Percentiles rank a stretch among this genome's conserved stretches.
These are phyloP conservation scores for Hydrolagus affinis DNA, from an alignment of 2,113 vertebrate genomes.

Conservation along the genomic window DNA sequence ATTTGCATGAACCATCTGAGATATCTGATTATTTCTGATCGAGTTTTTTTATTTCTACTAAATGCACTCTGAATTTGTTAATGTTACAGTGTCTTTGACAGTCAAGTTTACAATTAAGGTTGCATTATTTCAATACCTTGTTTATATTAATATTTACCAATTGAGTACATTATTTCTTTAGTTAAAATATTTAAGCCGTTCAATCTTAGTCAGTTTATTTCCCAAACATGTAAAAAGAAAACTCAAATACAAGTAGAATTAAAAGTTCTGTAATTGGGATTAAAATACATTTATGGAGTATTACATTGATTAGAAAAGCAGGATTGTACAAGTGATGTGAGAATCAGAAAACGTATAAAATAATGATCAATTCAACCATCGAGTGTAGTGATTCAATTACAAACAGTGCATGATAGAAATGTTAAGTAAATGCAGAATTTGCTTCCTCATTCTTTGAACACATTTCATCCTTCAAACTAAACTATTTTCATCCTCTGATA, in stretches of 20 bases:
- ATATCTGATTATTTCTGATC: too few relatives aligned
- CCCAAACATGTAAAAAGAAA: background rate
- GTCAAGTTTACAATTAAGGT: background rate
- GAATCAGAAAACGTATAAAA: background rate
- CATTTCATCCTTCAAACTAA: background rate
- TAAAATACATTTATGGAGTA: background rate
- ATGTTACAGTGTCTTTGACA: constrained; percentile 23
- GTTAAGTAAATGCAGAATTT: background rate
- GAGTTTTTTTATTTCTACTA: too few relatives aligned
- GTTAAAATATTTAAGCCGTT: background rate
- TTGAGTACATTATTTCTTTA: background rate
- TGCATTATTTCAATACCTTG: background rate
- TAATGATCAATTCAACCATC: background rate
- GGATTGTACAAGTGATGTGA: background rate
- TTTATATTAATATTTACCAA: background rate
- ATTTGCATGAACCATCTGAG: too few relatives aligned
- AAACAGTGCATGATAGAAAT: background rate
- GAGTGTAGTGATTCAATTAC: background rate
- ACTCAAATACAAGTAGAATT: background rate
- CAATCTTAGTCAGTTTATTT: background rate
- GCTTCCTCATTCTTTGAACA: background rate
- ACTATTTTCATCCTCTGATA: background rate
- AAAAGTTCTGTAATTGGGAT: background rate
- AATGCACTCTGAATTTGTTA: constrained; percentile 41
- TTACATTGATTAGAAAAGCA: background rate